Evolutionary conservation across 2,888 invertebrate genomes (phyloP).

Genomic region (Himalopsyche japonica): DNA sequence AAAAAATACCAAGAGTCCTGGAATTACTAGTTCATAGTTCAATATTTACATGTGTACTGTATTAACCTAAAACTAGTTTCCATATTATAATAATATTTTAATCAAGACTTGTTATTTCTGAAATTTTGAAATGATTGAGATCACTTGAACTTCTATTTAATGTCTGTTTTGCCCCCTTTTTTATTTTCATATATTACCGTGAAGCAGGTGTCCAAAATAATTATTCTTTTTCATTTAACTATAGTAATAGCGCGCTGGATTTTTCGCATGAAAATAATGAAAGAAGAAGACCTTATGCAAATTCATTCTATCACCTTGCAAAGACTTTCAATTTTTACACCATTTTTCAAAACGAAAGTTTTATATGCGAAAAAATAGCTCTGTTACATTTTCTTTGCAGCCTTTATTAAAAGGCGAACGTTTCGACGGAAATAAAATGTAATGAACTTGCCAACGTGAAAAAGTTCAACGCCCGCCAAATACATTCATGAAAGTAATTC

Average conservation of each 20-base stretch:
- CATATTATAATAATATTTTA: too few species aligned
- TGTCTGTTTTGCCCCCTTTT: too few species aligned
- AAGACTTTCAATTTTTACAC: slow-evolving; percentile 27
- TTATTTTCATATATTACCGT: neutral
- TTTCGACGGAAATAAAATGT: neutral
- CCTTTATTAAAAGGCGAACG: neutral
- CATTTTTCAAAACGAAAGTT: slow-evolving; percentile 17
- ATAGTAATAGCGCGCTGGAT: neutral
- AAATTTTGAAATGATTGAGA: too few species aligned
- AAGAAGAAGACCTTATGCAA: slow-evolving; percentile 12
- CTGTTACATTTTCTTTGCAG: neutral
- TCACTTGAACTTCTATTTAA: too few species aligned
- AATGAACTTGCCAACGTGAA: neutral
- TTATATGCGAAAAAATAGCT: slow-evolving; percentile 6
- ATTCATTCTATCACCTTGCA: slow-evolving; percentile 22
- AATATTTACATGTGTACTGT: too few species aligned
- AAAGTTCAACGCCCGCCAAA: neutral
- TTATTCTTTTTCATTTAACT: neutral
- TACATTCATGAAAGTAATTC: slow-evolving; percentile 3
- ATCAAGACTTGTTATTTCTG: too few species aligned
- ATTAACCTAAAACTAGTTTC: too few species aligned
- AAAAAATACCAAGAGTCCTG: too few species aligned
- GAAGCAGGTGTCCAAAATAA: neutral
- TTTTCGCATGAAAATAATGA: neutral
- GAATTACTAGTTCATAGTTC: too few species aligned